Percentiles rank a stretch among this genome's conserved stretches.
Evolutionary conservation across 2,888 invertebrate genomes (phyloP).

Genomic region (Scaptodrosophila latifasciaeformis): DNA sequence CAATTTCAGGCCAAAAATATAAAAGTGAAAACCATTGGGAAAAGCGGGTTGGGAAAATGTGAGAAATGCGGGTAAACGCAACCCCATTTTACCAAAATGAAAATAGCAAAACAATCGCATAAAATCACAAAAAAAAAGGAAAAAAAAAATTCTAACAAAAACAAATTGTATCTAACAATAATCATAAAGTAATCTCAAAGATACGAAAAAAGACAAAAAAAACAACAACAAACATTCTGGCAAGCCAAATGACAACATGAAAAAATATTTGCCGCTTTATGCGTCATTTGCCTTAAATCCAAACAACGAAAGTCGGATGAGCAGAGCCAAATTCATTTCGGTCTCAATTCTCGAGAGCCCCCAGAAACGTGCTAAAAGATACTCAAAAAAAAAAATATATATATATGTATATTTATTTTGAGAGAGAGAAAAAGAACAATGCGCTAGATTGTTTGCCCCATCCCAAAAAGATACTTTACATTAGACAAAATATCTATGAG

Average conservation of each 20-base stretch:
- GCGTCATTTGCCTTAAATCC: neutral
- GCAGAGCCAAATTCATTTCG: no score
- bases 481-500: no score
- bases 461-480: no score
- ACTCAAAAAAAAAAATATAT: neutral
- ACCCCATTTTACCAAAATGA: neutral
- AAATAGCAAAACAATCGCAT: neutral
- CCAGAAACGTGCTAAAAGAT: neutral
- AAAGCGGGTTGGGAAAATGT: neutral
- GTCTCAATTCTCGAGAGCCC: no score
- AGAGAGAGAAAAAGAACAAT: neutral
- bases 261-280: slow-evolving; percentile 1
- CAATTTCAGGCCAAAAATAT: neutral
- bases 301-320: no score
- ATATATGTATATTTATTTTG: neutral
- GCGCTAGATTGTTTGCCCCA: slow-evolving; percentile 2
- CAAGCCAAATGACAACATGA: neutral
- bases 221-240: neutral
- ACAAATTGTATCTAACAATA: neutral
- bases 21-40: neutral
- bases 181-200: neutral
- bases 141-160: neutral
- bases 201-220: neutral
- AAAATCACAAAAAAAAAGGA: neutral
- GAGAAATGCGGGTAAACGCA: slow-evolving; percentile 12